These are phyloP conservation scores for Drosophila parvula DNA, from an alignment of 1,140 invertebrate genomes.

Conservation along the genomic window DNA sequence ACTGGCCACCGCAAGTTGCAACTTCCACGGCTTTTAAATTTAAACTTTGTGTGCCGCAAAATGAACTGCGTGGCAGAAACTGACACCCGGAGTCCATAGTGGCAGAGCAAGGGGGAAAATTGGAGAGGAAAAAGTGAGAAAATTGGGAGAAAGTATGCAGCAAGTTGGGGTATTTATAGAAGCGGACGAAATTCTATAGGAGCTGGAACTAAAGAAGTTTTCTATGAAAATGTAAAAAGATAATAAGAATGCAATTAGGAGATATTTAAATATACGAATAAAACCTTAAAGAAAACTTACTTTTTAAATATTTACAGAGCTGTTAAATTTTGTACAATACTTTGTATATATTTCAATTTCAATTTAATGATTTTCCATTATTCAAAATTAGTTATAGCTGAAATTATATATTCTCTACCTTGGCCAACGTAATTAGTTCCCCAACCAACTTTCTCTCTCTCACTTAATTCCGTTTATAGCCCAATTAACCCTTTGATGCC, in stretches of 20 bases:
- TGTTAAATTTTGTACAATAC: neutral
- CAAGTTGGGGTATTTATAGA: neutral
- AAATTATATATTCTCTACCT: too few species aligned
- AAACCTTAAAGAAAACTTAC: neutral
- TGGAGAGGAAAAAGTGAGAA: neutral
- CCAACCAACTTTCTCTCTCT: neutral
- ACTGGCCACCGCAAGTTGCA: conserved; percentile 41
- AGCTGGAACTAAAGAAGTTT: neutral
- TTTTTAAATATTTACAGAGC: neutral
- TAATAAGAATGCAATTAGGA: neutral
- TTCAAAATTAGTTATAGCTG: neutral
- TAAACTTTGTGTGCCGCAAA: conserved; percentile 28
- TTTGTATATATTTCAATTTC: too few species aligned
- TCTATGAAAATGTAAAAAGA: neutral
- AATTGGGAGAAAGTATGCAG: neutral
- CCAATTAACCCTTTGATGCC: conserved; percentile 4
- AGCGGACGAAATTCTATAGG: neutral
- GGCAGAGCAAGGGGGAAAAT: neutral
- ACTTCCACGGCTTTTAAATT: conserved; percentile 40
- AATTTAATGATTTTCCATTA: too few species aligned
- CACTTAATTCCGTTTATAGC: neutral
- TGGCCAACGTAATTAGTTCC: too few species aligned
- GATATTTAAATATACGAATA: neutral
- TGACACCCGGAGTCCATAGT: neutral
- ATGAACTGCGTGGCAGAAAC: conserved; percentile 38